Evolutionary conservation across 2,113 vertebrate genomes (phyloP), one percentile per base, ranked within the genome.

Genomic region (Entosphenus tridentatus): DNA sequence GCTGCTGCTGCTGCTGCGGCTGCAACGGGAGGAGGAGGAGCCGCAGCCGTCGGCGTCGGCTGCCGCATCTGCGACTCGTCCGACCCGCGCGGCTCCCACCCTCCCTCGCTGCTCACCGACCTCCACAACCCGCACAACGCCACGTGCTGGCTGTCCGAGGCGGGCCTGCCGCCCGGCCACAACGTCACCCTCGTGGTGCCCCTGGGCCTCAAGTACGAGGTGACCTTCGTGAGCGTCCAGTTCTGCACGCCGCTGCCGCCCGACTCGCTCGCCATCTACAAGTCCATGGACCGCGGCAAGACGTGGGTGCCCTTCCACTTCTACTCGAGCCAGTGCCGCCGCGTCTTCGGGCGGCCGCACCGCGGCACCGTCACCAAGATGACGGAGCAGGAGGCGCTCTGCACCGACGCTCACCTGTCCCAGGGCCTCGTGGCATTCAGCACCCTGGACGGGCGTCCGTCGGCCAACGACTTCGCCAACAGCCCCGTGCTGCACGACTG

Each of bases 101-200:
- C 92, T 9, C 83, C 87, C 9, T 77, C 90, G 10, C 89, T 90
- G 76, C 81, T 96, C 70, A 97, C 93, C 57, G 93, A 97, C 75
- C 88, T 95, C 73, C 92, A 97, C 84, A 97, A 97, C 77, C 91
- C 93, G 12, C 93, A 97, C 84, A 96, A 97, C 80, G 83, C 95
- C 76, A 96, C 93, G 16, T 96, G 90, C 81, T 97, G 93, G 93
- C 91, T 89, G 79, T 96, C 91, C 2, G 90, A 97, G 73, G 88
- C 84, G 80, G 90, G 85, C 79, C 74, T 86, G 73, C 91, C 91
- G 79, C 84, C 81, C 70, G 89, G 89, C 57, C 91, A 84, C 11
- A 96, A 97, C 72, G 91, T 95, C 73, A 92, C 90, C 21, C 83
- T 97, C 71, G 86, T 82, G 1, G 79, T 97, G 72, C 88, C 90